Conservation (phyloP, 2,113 vertebrate genomes). For the Vidua chalybeata region DNA sequence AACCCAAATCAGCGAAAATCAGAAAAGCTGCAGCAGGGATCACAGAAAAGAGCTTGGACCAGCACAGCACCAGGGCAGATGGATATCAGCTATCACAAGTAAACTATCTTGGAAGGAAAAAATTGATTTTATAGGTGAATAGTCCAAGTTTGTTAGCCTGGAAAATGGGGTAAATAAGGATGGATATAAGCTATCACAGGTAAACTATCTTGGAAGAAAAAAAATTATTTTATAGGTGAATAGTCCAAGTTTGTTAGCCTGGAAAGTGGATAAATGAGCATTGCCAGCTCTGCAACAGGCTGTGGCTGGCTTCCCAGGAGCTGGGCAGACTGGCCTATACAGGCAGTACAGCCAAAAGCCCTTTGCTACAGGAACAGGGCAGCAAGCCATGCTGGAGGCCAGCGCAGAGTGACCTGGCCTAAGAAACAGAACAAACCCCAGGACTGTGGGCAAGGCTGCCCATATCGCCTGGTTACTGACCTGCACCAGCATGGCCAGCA, state of each 20-base stretch:
- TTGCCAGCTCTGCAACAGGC: not conserved
- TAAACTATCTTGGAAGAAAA: not conserved
- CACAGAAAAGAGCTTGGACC: not conserved
- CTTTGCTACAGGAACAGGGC: not conserved
- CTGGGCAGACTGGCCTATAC: not conserved
- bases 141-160: not conserved
- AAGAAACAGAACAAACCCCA: not conserved
- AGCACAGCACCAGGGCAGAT: not conserved
- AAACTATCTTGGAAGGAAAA: not conserved
- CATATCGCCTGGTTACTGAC: not conserved
- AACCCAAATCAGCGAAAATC: not conserved
- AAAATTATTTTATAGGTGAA: not conserved
- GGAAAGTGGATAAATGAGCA: not conserved
- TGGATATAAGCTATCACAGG: not conserved
- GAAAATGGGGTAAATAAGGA: not conserved
- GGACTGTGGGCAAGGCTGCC: not conserved
- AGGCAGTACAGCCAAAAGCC: not conserved
- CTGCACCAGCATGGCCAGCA: accelerated
- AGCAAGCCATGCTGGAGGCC: not conserved
- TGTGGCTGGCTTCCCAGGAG: not conserved
- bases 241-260: not conserved
- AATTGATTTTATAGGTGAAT: not conserved
- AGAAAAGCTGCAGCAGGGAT: not conserved
- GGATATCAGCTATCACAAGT: not conserved
- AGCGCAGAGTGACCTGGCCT: not conserved